Evolutionary conservation across 92 coral and sea anemone genomes (phyloP).

Genomic region (Parazoanthus swiftii): DNA sequence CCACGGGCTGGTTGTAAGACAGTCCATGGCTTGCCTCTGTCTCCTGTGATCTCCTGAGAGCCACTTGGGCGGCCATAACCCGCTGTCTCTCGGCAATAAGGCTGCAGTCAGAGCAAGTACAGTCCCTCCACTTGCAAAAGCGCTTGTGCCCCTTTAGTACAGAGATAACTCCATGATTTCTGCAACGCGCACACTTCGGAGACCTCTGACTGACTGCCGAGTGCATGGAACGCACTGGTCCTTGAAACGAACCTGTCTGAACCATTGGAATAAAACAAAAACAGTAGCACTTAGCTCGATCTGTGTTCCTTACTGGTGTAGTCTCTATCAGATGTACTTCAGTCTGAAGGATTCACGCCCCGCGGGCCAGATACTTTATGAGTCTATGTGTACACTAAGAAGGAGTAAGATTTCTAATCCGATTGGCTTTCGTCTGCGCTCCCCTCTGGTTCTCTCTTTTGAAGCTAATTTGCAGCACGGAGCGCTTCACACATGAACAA

Average conservation of each 20-base stretch:
- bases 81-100: slow-evolving; percentile 97
- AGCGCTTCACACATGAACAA: slow-evolving; percentile 31
- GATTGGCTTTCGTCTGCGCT: not conserved
- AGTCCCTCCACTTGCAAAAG: slow-evolving; percentile 98
- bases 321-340: slow-evolving; percentile 1
- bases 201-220: slow-evolving; percentile 65
- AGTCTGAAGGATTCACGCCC: slow-evolving; percentile 19
- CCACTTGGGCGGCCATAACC: slow-evolving; percentile 99
- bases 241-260: slow-evolving; percentile 48
- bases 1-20: slow-evolving; percentile 25
- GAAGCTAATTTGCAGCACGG: slow-evolving; percentile 16
- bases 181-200: slow-evolving; percentile 97
- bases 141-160: slow-evolving; percentile 97
- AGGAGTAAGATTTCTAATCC: slow-evolving; percentile 14
- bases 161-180: slow-evolving; percentile 98
- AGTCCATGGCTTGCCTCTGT: slow-evolving; percentile 56
- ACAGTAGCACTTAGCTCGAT: not conserved
- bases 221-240: slow-evolving; percentile 32
- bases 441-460: slow-evolving; percentile 19
- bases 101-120: slow-evolving; percentile 93
- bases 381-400: slow-evolving; percentile 20
- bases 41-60: slow-evolving; percentile 93
- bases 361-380: slow-evolving; percentile 10
- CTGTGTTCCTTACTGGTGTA: slow-evolving; percentile 3
- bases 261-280: slow-evolving; percentile 35